Evolutionary conservation across 2,888 invertebrate species (phyloP), one percentile per base, ranked within the genome.

Genomic region (Allophyes oxyacanthae): DNA sequence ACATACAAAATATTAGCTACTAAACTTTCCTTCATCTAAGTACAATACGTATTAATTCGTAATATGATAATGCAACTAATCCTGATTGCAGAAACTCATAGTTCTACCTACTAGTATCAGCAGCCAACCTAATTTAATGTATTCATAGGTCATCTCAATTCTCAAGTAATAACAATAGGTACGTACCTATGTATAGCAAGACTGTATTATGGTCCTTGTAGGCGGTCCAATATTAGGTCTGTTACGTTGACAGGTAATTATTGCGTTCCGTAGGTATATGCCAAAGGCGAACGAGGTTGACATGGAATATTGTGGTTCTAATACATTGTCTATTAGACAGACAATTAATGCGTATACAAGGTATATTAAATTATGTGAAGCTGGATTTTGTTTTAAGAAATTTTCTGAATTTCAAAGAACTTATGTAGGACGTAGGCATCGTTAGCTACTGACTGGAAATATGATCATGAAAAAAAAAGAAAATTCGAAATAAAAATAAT

Each of bases 81-180:
- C 20, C 4, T 30, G 49, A 34, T 53, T 50, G 32, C 10, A 45
- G 28, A 11, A 33, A 14, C 38, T 28, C 7, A 8, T 28, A 34
- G n/a, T n/a, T n/a, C n/a, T 4, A 4, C 20, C 2, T 9, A n/a
- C 14, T 13, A 65, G 48, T 66, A 30, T 65, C 60, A 68, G 56
- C 51, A 63, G 42, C 30, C 64, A 54, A 30, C 64, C 38, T 64
- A 69, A 69, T 57, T 67, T 72, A 71, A 77, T 75, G 60, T 77
- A 79, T 73, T 75, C 79, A 69, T 73, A 73, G 75, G 65, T 66
- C 61, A 73, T 72, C 74, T 57, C 54, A 40, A 42, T 58, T 61
- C 55, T 49, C 44, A 38, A 42, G 38, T 58, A 44, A 61, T 56
- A 60, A 59, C 55, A 57, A 28, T 30, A 25, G 25, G 0, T 51